These are phyloP conservation scores for Pilophorus perplexus DNA, from an alignment of 2,888 invertebrate genomes.

Conservation along the genomic window DNA sequence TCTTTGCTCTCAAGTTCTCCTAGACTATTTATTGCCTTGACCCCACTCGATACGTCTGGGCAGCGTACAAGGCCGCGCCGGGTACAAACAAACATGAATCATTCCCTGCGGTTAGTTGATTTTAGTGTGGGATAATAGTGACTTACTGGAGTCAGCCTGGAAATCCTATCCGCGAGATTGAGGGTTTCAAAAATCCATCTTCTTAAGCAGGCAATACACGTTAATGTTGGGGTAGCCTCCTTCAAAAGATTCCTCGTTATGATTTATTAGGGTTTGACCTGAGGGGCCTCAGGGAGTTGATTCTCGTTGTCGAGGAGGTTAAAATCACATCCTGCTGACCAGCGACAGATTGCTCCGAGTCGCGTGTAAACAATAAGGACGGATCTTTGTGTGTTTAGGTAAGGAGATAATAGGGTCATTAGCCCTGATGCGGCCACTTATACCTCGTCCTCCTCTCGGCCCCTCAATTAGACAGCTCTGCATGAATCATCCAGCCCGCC, in stretches of 20 bases:
- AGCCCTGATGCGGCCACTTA: constrained; percentile 38
- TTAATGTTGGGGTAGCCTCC: neutral
- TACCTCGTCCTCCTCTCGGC: constrained; percentile 12
- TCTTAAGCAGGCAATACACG: neutral
- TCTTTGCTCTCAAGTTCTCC: too few species aligned
- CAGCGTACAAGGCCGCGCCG: too few species aligned
- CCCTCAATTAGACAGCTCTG: constrained; percentile 38
- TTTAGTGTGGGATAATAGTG: neutral
- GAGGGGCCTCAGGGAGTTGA: neutral
- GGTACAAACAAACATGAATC: too few species aligned
- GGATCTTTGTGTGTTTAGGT: constrained; percentile 41
- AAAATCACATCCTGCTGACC: constrained; percentile 14
- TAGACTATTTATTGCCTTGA: too few species aligned
- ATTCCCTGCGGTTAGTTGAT: too few species aligned
- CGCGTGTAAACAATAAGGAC: constrained; percentile 38
- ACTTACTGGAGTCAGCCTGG: neutral
- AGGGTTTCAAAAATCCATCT: neutral
- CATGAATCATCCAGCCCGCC: constrained; percentile 26
- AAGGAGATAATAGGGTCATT: constrained; percentile 40
- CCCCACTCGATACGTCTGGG: too few species aligned
- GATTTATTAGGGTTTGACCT: neutral
- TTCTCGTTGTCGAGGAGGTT: neutral
- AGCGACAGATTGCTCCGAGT: constrained; percentile 27
- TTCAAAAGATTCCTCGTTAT: neutral
- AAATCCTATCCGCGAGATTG: neutral